Conservation (phyloP, 2,888 invertebrate species). For the Drosophila ustulata region DNA sequence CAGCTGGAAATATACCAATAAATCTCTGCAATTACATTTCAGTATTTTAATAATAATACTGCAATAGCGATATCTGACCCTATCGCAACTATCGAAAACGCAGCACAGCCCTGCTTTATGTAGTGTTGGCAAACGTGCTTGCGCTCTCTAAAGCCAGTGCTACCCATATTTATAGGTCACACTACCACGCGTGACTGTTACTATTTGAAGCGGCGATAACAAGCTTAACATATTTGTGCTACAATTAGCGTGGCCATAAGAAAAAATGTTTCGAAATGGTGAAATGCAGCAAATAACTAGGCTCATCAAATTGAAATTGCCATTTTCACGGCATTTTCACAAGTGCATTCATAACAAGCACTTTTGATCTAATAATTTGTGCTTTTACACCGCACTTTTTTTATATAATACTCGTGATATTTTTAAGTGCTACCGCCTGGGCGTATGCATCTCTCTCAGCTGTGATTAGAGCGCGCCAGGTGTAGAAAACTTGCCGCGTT, state of each 20-base stretch:
- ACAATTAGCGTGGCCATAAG: slow-evolving; percentile 29
- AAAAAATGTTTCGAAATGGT: slow-evolving; percentile 25
- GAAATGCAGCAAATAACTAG: slow-evolving; percentile 46
- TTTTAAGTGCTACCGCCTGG: slow-evolving; percentile 17
- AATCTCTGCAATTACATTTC: background rate
- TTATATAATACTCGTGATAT: slow-evolving; percentile 71
- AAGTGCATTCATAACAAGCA: slow-evolving; percentile 52
- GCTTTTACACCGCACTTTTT: slow-evolving; percentile 48
- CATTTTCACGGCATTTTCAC: slow-evolving; percentile 39
- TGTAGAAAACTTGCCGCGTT: slow-evolving; percentile 63
- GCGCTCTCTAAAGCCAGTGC: slow-evolving; percentile 14
- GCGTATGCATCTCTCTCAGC: slow-evolving; percentile 9
- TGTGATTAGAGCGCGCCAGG: slow-evolving; percentile 59
- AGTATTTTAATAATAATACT: background rate
- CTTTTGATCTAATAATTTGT: slow-evolving; percentile 66
- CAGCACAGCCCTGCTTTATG: slow-evolving; percentile 8
- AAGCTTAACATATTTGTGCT: slow-evolving; percentile 12
- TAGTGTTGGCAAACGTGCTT: slow-evolving; percentile 17
- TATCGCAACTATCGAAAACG: background rate
- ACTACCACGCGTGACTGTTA: slow-evolving; percentile 33
- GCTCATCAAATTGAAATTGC: slow-evolving; percentile 41
- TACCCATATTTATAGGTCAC: slow-evolving; percentile 1
- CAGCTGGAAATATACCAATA: background rate
- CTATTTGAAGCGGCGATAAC: slow-evolving; percentile 34
- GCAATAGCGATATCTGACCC: background rate